Conservation (phyloP, 2,797 vertebrate genomes). For the Halcyon leucocephala region DNA sequence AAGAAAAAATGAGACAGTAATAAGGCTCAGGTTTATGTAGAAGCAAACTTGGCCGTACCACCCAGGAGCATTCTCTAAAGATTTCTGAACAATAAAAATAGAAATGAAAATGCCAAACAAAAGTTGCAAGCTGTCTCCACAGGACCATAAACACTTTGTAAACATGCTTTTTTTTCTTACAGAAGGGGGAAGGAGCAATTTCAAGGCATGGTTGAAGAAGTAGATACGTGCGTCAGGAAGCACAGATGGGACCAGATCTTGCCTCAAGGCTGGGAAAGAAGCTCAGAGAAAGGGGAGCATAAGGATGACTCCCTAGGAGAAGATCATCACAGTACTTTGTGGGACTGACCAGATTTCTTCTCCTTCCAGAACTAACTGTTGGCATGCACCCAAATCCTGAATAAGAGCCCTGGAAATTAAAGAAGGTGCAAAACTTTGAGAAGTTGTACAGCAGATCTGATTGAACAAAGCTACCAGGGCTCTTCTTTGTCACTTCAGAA, state of each 20-base stretch:
- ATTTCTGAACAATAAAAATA: neutral
- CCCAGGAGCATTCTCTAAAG: neutral
- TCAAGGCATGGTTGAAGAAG: neutral
- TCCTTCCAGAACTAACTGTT: neutral
- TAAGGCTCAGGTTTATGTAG: neutral
- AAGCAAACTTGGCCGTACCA: neutral
- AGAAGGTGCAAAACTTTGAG: neutral
- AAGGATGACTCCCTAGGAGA: constrained; percentile 7
- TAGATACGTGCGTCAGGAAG: neutral
- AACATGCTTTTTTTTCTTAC: neutral
- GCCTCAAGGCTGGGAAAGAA: neutral
- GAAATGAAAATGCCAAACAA: neutral
- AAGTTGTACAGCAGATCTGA: neutral
- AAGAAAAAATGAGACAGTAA: neutral
- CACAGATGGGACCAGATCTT: constrained; percentile 20
- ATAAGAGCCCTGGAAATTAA: neutral
- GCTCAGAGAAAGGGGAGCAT: neutral
- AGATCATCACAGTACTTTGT: neutral
- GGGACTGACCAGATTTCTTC: neutral
- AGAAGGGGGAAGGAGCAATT: neutral
- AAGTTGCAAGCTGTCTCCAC: neutral
- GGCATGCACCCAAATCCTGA: neutral
- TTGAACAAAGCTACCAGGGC: neutral
- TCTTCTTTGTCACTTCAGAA: neutral
- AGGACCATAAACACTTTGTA: neutral